Conservation (phyloP, 1,140 invertebrate genomes). For the Sitophilus oryzae region DNA sequence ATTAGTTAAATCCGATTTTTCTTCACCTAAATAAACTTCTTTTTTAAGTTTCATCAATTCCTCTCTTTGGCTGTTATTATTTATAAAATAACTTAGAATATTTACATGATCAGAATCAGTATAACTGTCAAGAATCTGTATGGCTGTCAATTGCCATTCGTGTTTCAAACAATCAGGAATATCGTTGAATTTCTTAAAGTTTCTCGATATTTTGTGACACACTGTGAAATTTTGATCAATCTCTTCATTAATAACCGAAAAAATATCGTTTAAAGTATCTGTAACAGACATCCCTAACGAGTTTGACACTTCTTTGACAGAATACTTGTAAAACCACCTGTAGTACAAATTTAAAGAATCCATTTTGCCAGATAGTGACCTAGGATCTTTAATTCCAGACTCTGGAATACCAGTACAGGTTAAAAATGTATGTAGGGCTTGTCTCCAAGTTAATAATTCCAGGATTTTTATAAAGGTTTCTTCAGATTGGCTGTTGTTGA, state of each 20-base stretch:
- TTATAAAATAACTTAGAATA: no score
- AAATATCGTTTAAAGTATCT: constrained; percentile 20
- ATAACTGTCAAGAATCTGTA: constrained; percentile 10
- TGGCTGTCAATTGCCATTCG: constrained; percentile 2
- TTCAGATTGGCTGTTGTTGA: not conserved
- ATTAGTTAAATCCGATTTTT: not conserved
- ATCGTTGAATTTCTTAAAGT: constrained; percentile 31
- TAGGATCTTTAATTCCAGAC: not conserved
- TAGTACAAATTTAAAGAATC: constrained; percentile 46
- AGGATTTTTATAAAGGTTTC: constrained; percentile 6
- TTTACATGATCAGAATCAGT: constrained; percentile 2
- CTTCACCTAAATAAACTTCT: not conserved
- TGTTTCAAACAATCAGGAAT: constrained; percentile 29
- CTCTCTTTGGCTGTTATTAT: no score
- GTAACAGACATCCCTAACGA: constrained; percentile 15
- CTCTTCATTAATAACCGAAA: constrained; percentile 27
- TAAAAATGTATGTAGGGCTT: constrained; percentile 15
- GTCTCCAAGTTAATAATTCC: constrained; percentile 18
- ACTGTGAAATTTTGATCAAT: constrained; percentile 29
- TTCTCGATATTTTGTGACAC: constrained; percentile 32
- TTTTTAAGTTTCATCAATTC: constrained; percentile 12
- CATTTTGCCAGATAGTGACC: constrained; percentile 28
- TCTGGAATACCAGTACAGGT: constrained; percentile 7
- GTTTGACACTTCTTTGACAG: constrained; percentile 41
- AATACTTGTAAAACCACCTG: constrained; percentile 52